phyloP scores from a whole-genome alignment of 2,113 vertebrate species.

The Gracilinanus agilis region DNA sequence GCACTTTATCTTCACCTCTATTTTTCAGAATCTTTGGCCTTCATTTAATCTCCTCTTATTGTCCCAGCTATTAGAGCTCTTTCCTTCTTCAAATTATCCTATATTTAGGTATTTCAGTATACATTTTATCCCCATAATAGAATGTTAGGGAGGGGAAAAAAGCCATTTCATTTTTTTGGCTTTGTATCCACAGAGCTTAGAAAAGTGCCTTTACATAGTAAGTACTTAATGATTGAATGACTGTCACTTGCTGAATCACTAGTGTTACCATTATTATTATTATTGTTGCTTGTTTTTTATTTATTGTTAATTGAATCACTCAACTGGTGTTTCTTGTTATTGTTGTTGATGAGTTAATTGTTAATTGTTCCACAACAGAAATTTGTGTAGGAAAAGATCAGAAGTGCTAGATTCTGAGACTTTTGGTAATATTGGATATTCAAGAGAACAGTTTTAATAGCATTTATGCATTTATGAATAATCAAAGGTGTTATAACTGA shows the following conservation, averaged over 20 bases:
- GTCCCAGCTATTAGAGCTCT: not conserved
- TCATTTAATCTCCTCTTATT: not conserved
- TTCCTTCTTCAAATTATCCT: not conserved
- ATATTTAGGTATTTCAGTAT: not conserved
- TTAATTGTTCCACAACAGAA: not conserved
- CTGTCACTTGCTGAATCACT: not conserved
- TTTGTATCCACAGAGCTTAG: not conserved
- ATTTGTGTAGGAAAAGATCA: not conserved
- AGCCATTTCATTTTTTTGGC: not conserved
- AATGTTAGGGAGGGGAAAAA: not conserved
- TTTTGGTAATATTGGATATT: not conserved
- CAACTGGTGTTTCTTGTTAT: not conserved
- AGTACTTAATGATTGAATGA: too few species aligned
- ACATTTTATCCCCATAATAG: not conserved
- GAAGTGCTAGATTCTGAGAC: not conserved
- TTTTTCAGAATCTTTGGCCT: not conserved
- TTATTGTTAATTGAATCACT: not conserved
- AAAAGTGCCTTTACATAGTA: not conserved
- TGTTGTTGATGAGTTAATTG: not conserved
- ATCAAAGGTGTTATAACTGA: not conserved
- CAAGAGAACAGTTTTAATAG: not conserved
- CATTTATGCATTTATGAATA: not conserved
- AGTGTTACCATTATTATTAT: not conserved
- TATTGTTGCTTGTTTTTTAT: not conserved
- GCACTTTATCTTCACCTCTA: not conserved